phyloP scores from a whole-genome alignment of 1,140 invertebrate genomes.

The Calliphora vicina region DNA sequence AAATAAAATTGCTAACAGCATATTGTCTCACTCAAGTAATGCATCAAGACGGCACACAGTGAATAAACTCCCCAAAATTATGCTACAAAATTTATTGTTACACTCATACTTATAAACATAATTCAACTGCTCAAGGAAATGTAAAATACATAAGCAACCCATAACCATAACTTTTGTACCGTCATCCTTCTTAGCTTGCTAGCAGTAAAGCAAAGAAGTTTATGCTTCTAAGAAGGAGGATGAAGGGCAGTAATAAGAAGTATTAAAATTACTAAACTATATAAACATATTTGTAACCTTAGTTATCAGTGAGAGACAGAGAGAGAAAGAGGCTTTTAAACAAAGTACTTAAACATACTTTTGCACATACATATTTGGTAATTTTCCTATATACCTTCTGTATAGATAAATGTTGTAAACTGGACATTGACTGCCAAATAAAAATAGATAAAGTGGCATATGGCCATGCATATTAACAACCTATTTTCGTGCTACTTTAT shows the following conservation, averaged over 20 bases:
- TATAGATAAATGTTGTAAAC: background rate
- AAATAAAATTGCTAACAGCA: conserved; percentile 2
- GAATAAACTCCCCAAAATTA: background rate
- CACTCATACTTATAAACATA: background rate
- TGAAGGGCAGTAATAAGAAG: background rate
- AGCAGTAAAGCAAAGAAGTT: too few relatives aligned
- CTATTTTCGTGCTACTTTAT: background rate
- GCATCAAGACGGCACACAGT: background rate
- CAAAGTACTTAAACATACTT: background rate
- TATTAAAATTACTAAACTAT: background rate
- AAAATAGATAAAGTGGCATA: background rate
- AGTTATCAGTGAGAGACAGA: too few relatives aligned
- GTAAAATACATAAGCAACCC: background rate
- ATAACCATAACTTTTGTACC: background rate
- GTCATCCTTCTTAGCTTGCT: too few relatives aligned
- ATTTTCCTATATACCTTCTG: background rate
- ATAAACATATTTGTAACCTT: background rate
- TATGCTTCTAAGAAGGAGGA: too few relatives aligned
- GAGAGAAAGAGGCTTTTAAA: background rate
- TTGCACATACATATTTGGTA: background rate
- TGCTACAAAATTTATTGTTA: background rate
- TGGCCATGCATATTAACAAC: conserved; percentile 24
- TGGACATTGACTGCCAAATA: background rate
- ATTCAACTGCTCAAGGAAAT: background rate
- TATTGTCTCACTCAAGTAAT: conserved; percentile 25